Evolutionary conservation across 2,797 vertebrate species (phyloP), one percentile per base, ranked within the genome.

Genomic region (Microhierax caerulescens): DNA sequence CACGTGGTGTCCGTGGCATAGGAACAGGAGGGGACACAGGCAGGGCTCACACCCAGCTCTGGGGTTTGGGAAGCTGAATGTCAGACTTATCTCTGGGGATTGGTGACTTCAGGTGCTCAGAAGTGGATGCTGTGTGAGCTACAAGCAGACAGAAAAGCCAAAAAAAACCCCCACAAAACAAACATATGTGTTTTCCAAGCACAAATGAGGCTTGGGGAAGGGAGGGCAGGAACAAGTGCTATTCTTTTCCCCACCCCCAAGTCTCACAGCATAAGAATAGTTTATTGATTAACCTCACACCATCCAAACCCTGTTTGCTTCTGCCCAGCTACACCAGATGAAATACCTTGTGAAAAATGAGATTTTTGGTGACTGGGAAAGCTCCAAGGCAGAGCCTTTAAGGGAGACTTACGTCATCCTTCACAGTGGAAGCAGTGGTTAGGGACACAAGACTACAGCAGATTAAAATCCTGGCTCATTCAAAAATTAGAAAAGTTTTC

Each of bases 1-100:
- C 10, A 30, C 47, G 28, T 3, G 9, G 11, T 9, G 12, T 3
- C 45, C 4, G 2, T 2, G 2, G 25, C 51, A 30, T 5, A 24
- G 16, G 11, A 34, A 30, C 10, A 27, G 34, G 24, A 51, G 18
- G 28, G 37, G 22, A 32, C 34, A 10, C 25, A 15, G 30, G 57
- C 47, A 20, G 67, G 56, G 37, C 57, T 56, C 34, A 20, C 20
- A 4, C 53, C 28, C 15, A 47, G 11, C 24, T 30, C 61, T 23
- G 14, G 17, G 30, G 2, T 27, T 21, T 61, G 53, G 12, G n/a
- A 59, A 74, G 13, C 53, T 65, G 32, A 20, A 13, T 25, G 15
- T 25, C 53, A 53, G 30, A 12, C 20, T 30, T 9, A 14, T 30
- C 63, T 23, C 32, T 10, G 27, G 21, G n/a, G 22, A 32, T 5